Evolutionary conservation across 2,888 invertebrate species (phyloP).

Genomic region (Lepidocyrtoides sp.): DNA sequence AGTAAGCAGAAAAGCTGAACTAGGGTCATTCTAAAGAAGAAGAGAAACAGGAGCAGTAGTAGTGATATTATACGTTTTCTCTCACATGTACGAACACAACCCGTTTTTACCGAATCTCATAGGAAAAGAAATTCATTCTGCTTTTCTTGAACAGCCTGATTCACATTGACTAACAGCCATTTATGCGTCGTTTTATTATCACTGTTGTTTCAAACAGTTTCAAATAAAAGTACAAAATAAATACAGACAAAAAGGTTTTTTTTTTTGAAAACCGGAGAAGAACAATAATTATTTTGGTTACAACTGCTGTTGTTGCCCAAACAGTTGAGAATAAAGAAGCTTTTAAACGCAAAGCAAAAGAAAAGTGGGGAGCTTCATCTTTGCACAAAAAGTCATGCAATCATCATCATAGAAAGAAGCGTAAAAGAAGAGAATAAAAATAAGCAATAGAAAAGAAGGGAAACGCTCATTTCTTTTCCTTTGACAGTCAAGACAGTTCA

Average conservation of each 20-base stretch:
- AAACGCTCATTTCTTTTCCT: slow-evolving; percentile 39
- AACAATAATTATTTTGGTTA: slow-evolving; percentile 36
- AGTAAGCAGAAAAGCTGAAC: no score
- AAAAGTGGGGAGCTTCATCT: not conserved
- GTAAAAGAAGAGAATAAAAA: slow-evolving; percentile 48
- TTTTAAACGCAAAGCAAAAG: not conserved
- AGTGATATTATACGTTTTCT: no score
- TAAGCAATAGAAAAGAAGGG: slow-evolving; percentile 4
- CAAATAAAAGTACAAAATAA: slow-evolving; percentile 31
- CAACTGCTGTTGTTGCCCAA: not conserved
- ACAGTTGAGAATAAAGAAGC: not conserved
- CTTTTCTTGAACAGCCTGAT: not conserved
- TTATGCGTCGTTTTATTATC: slow-evolving; percentile 7
- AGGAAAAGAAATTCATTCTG: not conserved
- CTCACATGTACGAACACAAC: no score
- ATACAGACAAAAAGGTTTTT: slow-evolving; percentile 35
- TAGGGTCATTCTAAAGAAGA: no score
- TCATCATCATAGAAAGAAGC: not conserved
- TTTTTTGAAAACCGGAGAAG: slow-evolving; percentile 47
- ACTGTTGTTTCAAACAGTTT: not conserved
- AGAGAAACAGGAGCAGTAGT: no score
- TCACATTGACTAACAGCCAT: not conserved
- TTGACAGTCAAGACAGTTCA: slow-evolving; percentile 46
- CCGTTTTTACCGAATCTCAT: not conserved
- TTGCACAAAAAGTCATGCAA: not conserved